phyloP scores from a whole-genome alignment of 2,888 invertebrate species.

The Callosobruchus maculatus region DNA sequence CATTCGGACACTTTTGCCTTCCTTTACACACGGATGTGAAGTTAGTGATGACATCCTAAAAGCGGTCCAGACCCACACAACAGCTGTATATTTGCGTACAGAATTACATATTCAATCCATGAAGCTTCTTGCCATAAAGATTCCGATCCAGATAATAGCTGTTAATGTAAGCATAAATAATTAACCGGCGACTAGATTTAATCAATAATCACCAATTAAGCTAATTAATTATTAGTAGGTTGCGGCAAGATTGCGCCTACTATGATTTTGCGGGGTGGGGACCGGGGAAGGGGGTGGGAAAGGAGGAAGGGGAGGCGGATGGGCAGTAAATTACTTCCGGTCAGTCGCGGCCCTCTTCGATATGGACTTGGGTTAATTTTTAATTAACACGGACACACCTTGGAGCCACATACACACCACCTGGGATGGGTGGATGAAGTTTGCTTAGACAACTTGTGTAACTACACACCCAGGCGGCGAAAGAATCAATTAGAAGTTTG shows the following conservation, averaged over 20 bases:
- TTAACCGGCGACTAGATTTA: conserved; percentile 32
- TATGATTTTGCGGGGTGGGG: conserved; percentile 17
- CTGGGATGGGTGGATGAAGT: background rate
- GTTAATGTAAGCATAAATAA: conserved; percentile 24
- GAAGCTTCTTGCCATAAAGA: background rate
- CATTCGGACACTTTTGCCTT: no score
- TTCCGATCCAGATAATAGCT: conserved; percentile 4
- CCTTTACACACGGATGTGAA: no score
- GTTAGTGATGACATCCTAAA: no score
- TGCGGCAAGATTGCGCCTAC: conserved; percentile 25
- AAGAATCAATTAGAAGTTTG: background rate
- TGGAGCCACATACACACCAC: background rate
- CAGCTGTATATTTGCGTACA: no score
- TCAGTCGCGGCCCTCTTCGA: conserved; percentile 22
- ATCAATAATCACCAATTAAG: conserved; percentile 35
- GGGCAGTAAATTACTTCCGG: conserved; percentile 31
- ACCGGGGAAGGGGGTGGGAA: conserved; percentile 5
- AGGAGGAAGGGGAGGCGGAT: conserved; percentile 24
- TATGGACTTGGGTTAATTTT: conserved; percentile 23
- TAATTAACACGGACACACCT: conserved; percentile 22
- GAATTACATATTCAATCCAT: no score
- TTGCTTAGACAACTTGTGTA: background rate
- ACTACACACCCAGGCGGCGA: background rate
- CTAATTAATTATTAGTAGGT: conserved; percentile 34
- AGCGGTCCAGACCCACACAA: no score